These are phyloP conservation scores for Uropsilus gracilis DNA, from an alignment of 2,113 vertebrate genomes.

Conservation along the genomic window DNA sequence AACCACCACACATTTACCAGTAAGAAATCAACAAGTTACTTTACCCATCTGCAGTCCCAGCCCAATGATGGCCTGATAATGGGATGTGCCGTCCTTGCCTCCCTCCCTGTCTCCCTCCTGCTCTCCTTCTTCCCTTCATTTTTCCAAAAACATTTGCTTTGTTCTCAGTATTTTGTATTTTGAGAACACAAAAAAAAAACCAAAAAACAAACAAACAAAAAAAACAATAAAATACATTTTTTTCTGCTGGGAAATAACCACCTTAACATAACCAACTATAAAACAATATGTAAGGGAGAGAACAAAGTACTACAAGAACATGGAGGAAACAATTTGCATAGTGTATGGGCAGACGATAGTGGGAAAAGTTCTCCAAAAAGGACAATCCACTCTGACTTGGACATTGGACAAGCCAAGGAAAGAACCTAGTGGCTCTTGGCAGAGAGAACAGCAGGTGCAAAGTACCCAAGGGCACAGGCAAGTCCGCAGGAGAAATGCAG, in stretches of 20 bases:
- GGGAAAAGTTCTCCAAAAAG: neutral
- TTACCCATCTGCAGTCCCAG: neutral
- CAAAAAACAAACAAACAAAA: no score
- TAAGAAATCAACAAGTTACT: neutral
- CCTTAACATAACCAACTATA: neutral
- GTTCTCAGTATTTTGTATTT: neutral
- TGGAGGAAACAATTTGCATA: neutral
- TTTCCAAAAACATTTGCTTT: neutral
- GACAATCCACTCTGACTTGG: neutral
- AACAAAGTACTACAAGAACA: neutral
- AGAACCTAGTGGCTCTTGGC: rapidly evolving
- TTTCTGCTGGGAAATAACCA: neutral
- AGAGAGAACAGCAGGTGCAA: neutral
- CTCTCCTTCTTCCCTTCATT: neutral
- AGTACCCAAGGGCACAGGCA: neutral
- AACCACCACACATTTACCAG: neutral
- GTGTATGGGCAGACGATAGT: neutral
- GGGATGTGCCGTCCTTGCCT: neutral
- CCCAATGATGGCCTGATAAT: neutral
- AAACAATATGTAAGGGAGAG: neutral
- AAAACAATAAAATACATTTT: neutral
- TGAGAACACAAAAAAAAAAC: neutral
- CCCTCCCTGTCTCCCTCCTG: no score
- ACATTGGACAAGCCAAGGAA: neutral
- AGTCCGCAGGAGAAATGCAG: no score